Evolutionary conservation across 2,797 vertebrate genomes (phyloP), one percentile per base, ranked within the genome.

Genomic region (Enteromius viviparus): DNA sequence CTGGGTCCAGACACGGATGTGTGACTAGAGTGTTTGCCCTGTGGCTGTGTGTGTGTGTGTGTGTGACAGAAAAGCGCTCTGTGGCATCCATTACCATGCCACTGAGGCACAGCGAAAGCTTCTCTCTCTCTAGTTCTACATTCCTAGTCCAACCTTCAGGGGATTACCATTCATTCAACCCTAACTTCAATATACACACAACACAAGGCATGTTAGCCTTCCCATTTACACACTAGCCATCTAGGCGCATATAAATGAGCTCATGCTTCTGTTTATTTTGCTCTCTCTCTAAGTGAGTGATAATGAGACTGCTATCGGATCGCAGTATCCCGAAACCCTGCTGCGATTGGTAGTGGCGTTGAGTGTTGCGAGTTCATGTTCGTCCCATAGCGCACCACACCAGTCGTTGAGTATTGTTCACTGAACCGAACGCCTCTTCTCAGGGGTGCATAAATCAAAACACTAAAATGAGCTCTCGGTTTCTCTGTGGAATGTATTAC

Each of bases 71-170:
- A 74, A 79, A 85, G 74, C 51, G 23, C 69, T 80, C 65, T 23
- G 55, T 75, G 74, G 78, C 81, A 88, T 88, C 85, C 85, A 88
- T 88, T 88, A 88, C 69, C 65, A 72, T 79, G 81, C 83, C 85
- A 85, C 81, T 71, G 85, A 87, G 85, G 83, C 87, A 78, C 82
- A 80, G 80, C 82, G 45, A 81, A 75, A 74, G 37, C 42, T 49
- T 69, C 78, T 76, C 66, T 80, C 51, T 71, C 74, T 53, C 66
- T 81, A 26, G 21, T 79, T 86, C 40, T 79, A 76, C 78, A 78
- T 76, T 78, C 70, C 71, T 80, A 78, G 60, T 75, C 78, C 80
- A 87, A 71, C 82, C 81, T 84, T 85, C 77, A 84, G 84, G 58
- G 85, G 75, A 78, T 83, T 87, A 84, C 78, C 78, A 68, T 85